Evolutionary conservation across 2,113 vertebrate genomes (phyloP).

Genomic region (Gila orcuttii): DNA sequence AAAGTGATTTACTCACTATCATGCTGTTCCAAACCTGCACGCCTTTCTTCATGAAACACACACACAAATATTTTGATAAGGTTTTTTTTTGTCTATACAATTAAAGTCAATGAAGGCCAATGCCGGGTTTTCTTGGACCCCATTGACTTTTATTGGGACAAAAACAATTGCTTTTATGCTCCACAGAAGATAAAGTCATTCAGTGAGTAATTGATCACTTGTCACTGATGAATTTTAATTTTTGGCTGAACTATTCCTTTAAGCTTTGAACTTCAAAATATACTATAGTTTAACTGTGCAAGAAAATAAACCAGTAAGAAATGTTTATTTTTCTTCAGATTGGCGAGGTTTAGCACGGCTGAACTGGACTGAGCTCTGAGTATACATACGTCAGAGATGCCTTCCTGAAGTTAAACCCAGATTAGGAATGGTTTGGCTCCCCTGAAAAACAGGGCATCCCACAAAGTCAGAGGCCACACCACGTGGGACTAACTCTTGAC

Average conservation of each 20-base stretch:
- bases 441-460: constrained; percentile 60
- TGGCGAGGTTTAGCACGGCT: neutral
- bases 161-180: neutral
- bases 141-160: neutral
- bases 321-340: neutral
- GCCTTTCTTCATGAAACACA: neutral
- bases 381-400: neutral
- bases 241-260: neutral
- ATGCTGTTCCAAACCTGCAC: neutral
- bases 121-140: neutral
- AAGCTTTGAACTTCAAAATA: neutral
- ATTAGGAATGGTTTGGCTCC: constrained; percentile 58
- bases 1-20: neutral
- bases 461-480: constrained; percentile 60
- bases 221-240: neutral
- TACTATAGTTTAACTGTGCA: neutral
- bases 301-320: neutral
- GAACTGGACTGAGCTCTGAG: neutral
- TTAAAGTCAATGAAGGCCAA: no score
- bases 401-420: constrained; percentile 21
- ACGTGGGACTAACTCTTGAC: constrained; percentile 64
- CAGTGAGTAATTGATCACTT: neutral
- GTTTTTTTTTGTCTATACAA: no score
- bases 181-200: neutral
- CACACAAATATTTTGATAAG: no score